Conservation (phyloP, 2,888 invertebrate genomes). For the Sinelater perroti region DNA sequence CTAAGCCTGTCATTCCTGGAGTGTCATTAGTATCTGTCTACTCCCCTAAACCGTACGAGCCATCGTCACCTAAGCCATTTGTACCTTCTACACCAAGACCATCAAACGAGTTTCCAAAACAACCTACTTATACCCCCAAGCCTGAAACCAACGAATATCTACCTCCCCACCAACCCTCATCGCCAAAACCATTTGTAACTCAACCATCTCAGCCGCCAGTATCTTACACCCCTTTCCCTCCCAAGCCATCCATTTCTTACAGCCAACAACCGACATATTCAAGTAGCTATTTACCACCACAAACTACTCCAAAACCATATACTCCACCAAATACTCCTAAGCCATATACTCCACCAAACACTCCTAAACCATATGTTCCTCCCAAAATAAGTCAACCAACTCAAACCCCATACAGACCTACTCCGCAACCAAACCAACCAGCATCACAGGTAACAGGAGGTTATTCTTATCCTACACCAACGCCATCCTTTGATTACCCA, state of each 20-base stretch:
- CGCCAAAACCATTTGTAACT: slow-evolving; percentile 35
- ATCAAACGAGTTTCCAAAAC: slow-evolving; percentile 19
- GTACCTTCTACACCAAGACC: slow-evolving; percentile 10
- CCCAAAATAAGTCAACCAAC: slow-evolving; percentile 12
- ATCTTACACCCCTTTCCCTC: neutral
- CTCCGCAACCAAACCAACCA: slow-evolving; percentile 20
- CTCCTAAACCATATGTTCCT: slow-evolving; percentile 15
- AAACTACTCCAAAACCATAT: slow-evolving; percentile 19
- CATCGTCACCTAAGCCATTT: slow-evolving; percentile 34
- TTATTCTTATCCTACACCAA: slow-evolving; percentile 22
- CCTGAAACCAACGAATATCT: neutral
- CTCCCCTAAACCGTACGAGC: slow-evolving; percentile 5
- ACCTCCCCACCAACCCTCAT: slow-evolving; percentile 29
- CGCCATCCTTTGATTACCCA: slow-evolving; percentile 23
- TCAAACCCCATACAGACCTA: slow-evolving; percentile 17
- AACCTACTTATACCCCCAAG: neutral
- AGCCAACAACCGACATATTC: neutral
- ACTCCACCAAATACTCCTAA: slow-evolving; percentile 15
- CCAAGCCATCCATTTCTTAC: neutral
- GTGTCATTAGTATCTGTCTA: slow-evolving; percentile 12
- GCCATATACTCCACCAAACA: slow-evolving; percentile 22
- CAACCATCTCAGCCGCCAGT: slow-evolving; percentile 14
- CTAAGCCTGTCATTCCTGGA: slow-evolving; percentile 24
- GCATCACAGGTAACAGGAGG: slow-evolving; percentile 14
- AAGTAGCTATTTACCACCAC: neutral